These are phyloP conservation scores for Eufriesea mexicana DNA, from an alignment of 1,140 invertebrate species.

Conservation along the genomic window DNA sequence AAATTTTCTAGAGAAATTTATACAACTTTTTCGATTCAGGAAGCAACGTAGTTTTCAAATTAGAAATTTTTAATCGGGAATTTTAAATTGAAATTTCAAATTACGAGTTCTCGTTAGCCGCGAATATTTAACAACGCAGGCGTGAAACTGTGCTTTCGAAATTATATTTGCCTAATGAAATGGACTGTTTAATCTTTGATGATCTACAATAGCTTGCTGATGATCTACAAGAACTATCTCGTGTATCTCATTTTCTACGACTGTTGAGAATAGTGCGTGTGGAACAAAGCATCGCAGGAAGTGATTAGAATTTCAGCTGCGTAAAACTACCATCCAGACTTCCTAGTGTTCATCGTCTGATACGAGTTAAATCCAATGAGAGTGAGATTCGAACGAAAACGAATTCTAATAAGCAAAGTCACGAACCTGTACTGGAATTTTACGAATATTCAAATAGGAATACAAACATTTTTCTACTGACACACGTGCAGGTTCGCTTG, in stretches of 20 bases:
- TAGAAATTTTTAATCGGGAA: neutral
- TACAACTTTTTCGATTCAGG: neutral
- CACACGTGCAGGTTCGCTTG: neutral
- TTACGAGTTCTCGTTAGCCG: too few species aligned
- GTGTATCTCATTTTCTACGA: neutral
- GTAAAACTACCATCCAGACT: slow-evolving; percentile 28
- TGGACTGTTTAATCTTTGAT: neutral
- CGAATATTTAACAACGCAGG: neutral
- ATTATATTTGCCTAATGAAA: neutral
- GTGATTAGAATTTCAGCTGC: slow-evolving; percentile 57
- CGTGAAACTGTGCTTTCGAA: neutral
- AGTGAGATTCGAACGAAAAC: neutral
- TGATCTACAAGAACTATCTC: neutral
- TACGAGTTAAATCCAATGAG: neutral
- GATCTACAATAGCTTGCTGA: too few species aligned
- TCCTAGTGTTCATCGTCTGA: neutral
- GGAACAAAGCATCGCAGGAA: slow-evolving; percentile 45
- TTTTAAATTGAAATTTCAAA: neutral
- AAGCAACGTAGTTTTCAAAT: neutral
- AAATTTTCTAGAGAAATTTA: neutral
- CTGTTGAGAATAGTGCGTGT: slow-evolving; percentile 2
- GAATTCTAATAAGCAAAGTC: neutral
- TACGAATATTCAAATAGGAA: neutral
- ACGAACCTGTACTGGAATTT: neutral
- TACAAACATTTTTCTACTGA: neutral